phyloP scores from a whole-genome alignment of 2,888 invertebrate genomes.

The Chrysolina haemoptera region DNA sequence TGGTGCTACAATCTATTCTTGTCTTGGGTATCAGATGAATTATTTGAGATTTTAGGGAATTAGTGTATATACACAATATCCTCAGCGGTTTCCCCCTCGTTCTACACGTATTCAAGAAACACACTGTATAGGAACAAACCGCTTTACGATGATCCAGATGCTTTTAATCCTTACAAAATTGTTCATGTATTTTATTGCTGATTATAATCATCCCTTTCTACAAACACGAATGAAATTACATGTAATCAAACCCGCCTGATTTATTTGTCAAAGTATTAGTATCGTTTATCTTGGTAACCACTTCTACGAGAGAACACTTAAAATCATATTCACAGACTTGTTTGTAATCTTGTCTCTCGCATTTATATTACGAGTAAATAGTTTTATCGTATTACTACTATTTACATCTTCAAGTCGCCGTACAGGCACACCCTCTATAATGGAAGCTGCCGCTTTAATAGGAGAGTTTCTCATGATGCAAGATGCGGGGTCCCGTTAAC shows the following conservation, averaged over 20 bases:
- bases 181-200: no score
- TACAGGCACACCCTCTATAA: constrained; percentile 2
- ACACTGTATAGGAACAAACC: no score
- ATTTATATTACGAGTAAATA: neutral
- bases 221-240: neutral
- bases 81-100: no score
- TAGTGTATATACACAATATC: no score
- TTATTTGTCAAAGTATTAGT: neutral
- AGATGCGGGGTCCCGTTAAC: constrained; percentile 32
- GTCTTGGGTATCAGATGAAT: no score
- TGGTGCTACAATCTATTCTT: no score
- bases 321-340: neutral
- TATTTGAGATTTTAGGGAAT: no score
- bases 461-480: constrained; percentile 8
- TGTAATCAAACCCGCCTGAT: neutral
- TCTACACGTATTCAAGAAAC: no score
- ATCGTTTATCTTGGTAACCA: neutral
- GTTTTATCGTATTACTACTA: neutral
- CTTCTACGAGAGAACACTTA: neutral
- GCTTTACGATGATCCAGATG: no score
- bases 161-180: no score
- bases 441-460: neutral
- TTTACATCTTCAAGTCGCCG: neutral
- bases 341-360: neutral
- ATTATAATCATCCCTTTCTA: neutral